Base-by-base conservation (phyloP, 2,888 invertebrate genomes). In the Biston betularia region DNA sequence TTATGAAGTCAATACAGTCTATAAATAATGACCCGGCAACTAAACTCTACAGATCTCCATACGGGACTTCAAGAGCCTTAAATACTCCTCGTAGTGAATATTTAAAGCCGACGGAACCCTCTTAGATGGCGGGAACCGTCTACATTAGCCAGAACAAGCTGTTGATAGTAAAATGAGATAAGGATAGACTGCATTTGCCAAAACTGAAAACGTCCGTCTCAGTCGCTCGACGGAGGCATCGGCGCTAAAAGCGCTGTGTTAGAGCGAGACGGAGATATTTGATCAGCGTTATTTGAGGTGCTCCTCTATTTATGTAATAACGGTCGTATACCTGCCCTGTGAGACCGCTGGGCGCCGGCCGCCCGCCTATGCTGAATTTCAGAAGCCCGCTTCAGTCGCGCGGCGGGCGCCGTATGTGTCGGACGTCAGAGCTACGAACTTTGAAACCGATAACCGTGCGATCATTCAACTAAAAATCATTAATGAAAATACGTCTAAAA, bases 301-400 rank as follows among this genome's bases (percentile, higher is more conserved):
- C 79, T 70, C 75, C 71, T 82, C 79, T 74, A 79, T 64, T 71
- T 64, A 72, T 65, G 66, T 76, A 70, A 71, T 78, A 74, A 15
- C 67, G 74, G 62, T 75, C 70, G 55, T 72, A 73, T 82, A 88
- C 88, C 87, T 87, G 84, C 54, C 88, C 87, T 87, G 84, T 49
- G 82, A 90, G 90, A 90, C 90, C 76, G 90, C 89, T 83, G 81
- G 89, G 86, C 90, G 89, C 86, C 88, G 68, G 73, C 68, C 68
- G 71, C 73, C 72, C 74, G 63, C 62, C 61, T 57, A 58, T 54
- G 54, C 70, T 68, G 69, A 70, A 71, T 67, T 67, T 72, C 72
- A 69, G 72, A 50, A 62, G 40, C 63, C 38, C 72, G 71, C 35
- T 55, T 69, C 85, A 90, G 91, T 90, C 84, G 90, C 89, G 90